These are phyloP conservation scores for Falcunculus frontatus DNA, from an alignment of 2,113 vertebrate genomes.

Conservation along the genomic window DNA sequence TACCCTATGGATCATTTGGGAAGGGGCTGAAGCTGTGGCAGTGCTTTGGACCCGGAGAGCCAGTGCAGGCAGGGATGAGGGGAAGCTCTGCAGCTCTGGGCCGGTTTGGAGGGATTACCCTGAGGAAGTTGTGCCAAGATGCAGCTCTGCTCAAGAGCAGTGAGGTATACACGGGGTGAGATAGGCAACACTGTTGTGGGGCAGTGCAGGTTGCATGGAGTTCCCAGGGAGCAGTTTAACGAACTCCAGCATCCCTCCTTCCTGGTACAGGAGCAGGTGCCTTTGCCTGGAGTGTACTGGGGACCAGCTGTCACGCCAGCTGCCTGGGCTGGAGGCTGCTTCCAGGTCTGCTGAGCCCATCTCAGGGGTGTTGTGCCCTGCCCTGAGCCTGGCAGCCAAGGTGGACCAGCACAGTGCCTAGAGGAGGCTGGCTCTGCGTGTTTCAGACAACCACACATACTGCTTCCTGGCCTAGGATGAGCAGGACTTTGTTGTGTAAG, in stretches of 20 bases:
- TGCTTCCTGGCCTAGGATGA: conserved; percentile 70
- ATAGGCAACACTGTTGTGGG: not conserved
- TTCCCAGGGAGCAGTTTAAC: not conserved
- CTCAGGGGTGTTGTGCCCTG: not conserved
- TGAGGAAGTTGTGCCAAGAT: not conserved
- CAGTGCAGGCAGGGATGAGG: accelerated
- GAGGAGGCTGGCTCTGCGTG: not conserved
- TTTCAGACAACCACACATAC: conserved; percentile 72
- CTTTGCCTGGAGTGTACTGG: not conserved
- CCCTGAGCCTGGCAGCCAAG: too few species aligned
- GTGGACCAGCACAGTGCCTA: not conserved
- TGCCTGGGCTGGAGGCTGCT: not conserved
- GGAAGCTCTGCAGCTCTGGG: not conserved
- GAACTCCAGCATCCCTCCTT: not conserved
- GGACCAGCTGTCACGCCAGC: too few species aligned
- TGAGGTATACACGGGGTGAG: not conserved
- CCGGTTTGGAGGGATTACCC: not conserved
- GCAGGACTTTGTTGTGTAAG: conserved; percentile 66
- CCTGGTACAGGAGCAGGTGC: not conserved
- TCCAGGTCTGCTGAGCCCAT: not conserved
- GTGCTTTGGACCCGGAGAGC: not conserved
- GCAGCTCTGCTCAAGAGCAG: not conserved
- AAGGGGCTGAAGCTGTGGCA: not conserved
- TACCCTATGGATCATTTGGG: not conserved
- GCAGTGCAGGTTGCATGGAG: not conserved